These are phyloP conservation scores for Trachymyrmex septentrionalis DNA, from an alignment of 1,140 invertebrate species.

Conservation along the genomic window DNA sequence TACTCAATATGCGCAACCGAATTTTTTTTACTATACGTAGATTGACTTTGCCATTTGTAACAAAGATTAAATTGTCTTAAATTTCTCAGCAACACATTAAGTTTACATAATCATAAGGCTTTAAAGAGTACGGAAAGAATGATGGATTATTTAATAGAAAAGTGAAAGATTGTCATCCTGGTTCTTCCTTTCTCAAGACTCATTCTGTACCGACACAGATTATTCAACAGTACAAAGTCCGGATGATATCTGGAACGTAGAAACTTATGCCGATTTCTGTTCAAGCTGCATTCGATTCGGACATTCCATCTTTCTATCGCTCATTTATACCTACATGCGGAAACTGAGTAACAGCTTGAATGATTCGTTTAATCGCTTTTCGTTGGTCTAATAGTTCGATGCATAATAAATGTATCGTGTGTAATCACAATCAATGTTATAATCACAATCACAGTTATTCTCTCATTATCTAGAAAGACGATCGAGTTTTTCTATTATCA, in stretches of 20 bases:
- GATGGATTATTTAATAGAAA: slow-evolving; percentile 1
- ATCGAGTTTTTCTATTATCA: slow-evolving; percentile 7
- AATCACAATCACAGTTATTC: background rate
- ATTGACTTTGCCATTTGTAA: background rate
- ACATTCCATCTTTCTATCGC: too few relatives aligned
- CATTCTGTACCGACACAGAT: background rate
- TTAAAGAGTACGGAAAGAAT: background rate
- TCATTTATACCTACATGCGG: too few relatives aligned
- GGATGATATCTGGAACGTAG: background rate
- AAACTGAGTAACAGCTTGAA: background rate
- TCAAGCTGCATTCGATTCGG: too few relatives aligned
- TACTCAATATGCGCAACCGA: background rate
- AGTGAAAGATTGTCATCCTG: background rate
- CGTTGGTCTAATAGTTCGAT: background rate
- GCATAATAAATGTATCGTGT: background rate
- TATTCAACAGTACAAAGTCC: background rate
- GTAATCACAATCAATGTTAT: background rate
- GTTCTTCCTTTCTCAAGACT: background rate
- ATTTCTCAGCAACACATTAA: background rate
- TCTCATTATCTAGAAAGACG: slow-evolving; percentile 19
- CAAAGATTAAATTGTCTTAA: background rate
- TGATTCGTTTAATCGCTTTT: background rate
- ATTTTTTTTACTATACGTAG: background rate
- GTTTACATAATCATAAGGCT: background rate
- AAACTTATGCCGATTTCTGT: background rate